Percentiles rank a stretch among this genome's conserved stretches.
These are phyloP conservation scores for Ceratina australensis DNA, from an alignment of 1,140 invertebrate species.

Conservation along the genomic window DNA sequence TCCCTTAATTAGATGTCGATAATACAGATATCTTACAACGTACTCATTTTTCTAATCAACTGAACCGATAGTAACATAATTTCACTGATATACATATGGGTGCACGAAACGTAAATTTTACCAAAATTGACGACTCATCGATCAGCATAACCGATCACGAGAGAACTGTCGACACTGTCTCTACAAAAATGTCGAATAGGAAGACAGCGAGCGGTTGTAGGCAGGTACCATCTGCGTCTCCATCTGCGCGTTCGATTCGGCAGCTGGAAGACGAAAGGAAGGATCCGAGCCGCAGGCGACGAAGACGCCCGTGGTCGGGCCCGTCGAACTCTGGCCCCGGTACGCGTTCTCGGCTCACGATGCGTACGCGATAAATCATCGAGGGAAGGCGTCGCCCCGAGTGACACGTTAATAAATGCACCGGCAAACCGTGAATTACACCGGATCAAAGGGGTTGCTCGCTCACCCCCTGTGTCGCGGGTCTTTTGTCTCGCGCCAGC, in stretches of 20 bases:
- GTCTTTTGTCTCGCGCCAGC: conserved; percentile 47
- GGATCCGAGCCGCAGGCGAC: conserved; percentile 51
- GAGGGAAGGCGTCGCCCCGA: conserved; percentile 64
- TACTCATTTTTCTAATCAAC: too few species aligned
- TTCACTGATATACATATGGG: too few species aligned
- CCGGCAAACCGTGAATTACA: conserved; percentile 66
- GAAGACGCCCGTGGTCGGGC: conserved; percentile 37
- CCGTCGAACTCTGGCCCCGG: conserved; percentile 56
- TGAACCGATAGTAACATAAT: too few species aligned
- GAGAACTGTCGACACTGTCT: too few species aligned
- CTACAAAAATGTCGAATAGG: too few species aligned
- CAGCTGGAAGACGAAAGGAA: conserved; percentile 64
- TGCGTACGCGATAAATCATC: conserved; percentile 67
- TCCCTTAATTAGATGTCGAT: too few species aligned
- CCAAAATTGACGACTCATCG: too few species aligned
- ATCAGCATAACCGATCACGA: too few species aligned
- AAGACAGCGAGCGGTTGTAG: not conserved
- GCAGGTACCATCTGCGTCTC: conserved; percentile 64
- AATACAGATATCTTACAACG: too few species aligned
- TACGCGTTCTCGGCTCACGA: conserved; percentile 37
- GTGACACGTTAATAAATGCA: conserved; percentile 72
- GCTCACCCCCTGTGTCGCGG: conserved; percentile 20
- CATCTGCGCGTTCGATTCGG: conserved; percentile 69
- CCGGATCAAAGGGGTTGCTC: conserved; percentile 47
- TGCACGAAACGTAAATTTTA: too few species aligned